phyloP scores from a whole-genome alignment of 2,113 vertebrate genomes.

The Chlamydotis undulata region DNA sequence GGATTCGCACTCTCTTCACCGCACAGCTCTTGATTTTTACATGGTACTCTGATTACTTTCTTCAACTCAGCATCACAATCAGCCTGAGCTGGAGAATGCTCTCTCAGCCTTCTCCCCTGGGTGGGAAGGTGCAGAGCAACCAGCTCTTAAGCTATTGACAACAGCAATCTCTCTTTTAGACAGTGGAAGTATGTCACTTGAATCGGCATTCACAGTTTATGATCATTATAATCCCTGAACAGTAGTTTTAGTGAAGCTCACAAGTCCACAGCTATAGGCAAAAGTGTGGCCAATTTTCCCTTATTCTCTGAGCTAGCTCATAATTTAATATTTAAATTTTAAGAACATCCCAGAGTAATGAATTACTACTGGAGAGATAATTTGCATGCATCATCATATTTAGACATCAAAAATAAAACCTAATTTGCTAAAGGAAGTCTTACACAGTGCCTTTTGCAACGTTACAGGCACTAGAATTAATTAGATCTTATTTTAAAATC shows the following conservation, averaged over 20 bases:
- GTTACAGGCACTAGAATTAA: constrained; percentile 46
- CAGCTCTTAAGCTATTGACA: not conserved
- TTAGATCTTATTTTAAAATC: constrained; percentile 38
- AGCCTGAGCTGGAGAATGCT: not conserved
- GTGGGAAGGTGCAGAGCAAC: not conserved
- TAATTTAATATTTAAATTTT: not conserved
- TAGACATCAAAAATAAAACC: constrained; percentile 48
- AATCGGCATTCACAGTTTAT: not conserved
- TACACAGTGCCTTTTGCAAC: constrained; percentile 12
- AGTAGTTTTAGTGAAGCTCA: not conserved
- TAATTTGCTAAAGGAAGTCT: constrained; percentile 51
- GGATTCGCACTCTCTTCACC: not conserved
- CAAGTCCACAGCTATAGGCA: not conserved
- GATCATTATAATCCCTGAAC: not conserved
- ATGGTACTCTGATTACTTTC: not conserved
- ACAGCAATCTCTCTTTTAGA: not conserved
- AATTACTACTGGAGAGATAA: constrained; percentile 21
- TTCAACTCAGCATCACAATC: not conserved
- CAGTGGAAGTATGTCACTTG: not conserved
- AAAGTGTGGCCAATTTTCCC: not conserved
- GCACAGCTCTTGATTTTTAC: not conserved
- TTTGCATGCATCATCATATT: constrained; percentile 56
- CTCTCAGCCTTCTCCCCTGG: not conserved
- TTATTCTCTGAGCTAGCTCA: not conserved
- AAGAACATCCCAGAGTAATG: constrained; percentile 41